Base-by-base conservation (phyloP, 2,888 invertebrate genomes). In the Ormyrus nitidulus region DNA sequence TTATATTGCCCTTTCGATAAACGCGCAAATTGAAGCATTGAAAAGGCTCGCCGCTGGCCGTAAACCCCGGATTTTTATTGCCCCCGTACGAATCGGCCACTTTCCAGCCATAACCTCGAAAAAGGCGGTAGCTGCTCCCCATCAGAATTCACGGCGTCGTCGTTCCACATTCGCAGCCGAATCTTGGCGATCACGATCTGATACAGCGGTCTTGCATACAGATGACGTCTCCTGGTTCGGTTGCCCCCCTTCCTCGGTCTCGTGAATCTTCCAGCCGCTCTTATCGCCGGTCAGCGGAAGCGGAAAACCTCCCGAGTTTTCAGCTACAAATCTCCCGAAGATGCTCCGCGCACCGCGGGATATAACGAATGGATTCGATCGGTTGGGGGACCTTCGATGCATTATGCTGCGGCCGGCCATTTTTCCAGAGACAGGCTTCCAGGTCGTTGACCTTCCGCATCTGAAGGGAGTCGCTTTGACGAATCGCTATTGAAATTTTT, bases 251-350 rank as follows among this genome's bases (percentile, higher is more conserved):
- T n/a, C 19, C 19, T 19, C 19, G 19, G 19, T 2, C 59, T 13
- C 13, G 19, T 19, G 19, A 13, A 59, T 51, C 66, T 68, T 13
- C 53, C 48, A 53, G 7, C 10, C 54, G 51, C 44, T 68, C 69
- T 54, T n/a, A 34, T 56, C 10, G 46, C 46, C 1, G 44, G 13
- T 9, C 10, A 51, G 68, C 65, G 56, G 72, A 72, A 51, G 58
- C 64, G 65, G 65, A 56, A 77, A 78, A 78, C 54, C 65, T 34
- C 66, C n/a, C 46, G 71, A 34, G 68, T 51, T 68, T 8, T 13
- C 13, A n/a, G 44, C 72, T 53, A 72, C 72, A 72, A 72, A 72
- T 72, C 54, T 72, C 56, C 34, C 34, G 34, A 34, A 34, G 34
- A 34, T 34, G 34, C 34, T 34, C 34, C 34, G 34, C 34, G 34